Base-by-base conservation (phyloP, 1,140 invertebrate genomes). In the Ganaspis sp. region DNA sequence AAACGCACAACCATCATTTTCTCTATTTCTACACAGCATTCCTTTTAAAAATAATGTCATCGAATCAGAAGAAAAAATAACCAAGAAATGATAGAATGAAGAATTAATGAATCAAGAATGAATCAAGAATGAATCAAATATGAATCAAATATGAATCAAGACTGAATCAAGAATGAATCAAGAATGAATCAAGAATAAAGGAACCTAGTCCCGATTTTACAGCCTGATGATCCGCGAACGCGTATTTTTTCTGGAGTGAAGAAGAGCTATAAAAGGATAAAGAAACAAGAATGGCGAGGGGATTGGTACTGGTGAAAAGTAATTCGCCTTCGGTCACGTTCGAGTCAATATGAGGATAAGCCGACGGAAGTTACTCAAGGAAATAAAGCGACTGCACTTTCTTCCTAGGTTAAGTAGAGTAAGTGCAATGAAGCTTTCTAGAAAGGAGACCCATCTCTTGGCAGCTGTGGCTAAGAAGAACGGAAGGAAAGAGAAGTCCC, bases 311-410 rank as follows among this genome's bases (percentile, higher is more conserved):
- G n/a, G 45, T 53, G 70, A 76, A 76, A 76, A 76, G 53, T 72
- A 53, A 72, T 72, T 76, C 54, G 49, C 75, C 34, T 26, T 34
- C 42, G 71, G 75, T 76, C 75, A 76, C 70, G 54, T 76, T 73
- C 53, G 9, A 53, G 75, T 21, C 49, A 40, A 54, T 29, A 23
- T 53, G 45, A 26, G 40, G 17, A 74, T 23, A 19, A 21, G 54
- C 45, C 45, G 45, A 49, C 12, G 45, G 45, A 49, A 54, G 17
- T 64, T 64, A 26, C 23, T 64, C 26, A 34, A n/a, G 58, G 58
- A 64, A 64, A 64, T 64, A 64, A 29, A 64, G 23, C 54, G 54
- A 64, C 23, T 29, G 58, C 58, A 64, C 23, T 64, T 64, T 64
- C 58, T 64, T 64, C 26, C 11, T 26, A 26, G 23, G 58, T n/a